Base-by-base conservation (phyloP, 2,797 vertebrate species). In the Coilia nasus region DNA sequence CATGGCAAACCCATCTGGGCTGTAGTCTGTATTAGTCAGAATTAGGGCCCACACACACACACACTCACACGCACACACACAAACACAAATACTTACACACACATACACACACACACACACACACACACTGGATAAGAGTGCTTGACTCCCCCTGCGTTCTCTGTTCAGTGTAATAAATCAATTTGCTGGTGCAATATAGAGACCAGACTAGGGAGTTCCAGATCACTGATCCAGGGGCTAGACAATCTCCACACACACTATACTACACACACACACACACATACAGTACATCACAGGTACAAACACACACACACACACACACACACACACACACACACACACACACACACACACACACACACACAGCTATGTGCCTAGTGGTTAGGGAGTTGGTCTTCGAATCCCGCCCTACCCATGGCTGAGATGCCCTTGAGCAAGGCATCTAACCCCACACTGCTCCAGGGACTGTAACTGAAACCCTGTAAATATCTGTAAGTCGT, bases 101-200 rank as follows among this genome's bases (percentile, higher is more conserved):
- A 64, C 23, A 64, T 23, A 64, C 60, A 25, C 60, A 64, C 60
- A 64, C 60, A 64, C 60, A 23, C 60, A n/a, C n/a, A 64, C 25
- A 64, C 62, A 64, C 60, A 28, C 62, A 64, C 25, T 7, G 23
- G 62, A 64, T 64, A 64, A 28, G 62, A 25, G 62, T 64, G 62
- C 28, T 64, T 64, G 62, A 25, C 62, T 64, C 62, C 62, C 62
- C 62, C 7, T 64, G 62, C 12, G 62, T 28, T 28, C 62, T 28
- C 62, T 25, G 10, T 64, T 64, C 62, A 64, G 62, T 64, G 25
- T 12, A 64, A 64, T 64, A 64, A 64, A 64, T 64, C 62, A 64
- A 64, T 64, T 64, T 64, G 23, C 62, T 14, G 25, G 11, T n/a
- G 23, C 62, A 25, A 64, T 64, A 64, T 64, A 25, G 62, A 64